These are phyloP conservation scores for Lepidocyrtoides sp. DNA, from an alignment of 2,888 invertebrate species.

Conservation along the genomic window DNA sequence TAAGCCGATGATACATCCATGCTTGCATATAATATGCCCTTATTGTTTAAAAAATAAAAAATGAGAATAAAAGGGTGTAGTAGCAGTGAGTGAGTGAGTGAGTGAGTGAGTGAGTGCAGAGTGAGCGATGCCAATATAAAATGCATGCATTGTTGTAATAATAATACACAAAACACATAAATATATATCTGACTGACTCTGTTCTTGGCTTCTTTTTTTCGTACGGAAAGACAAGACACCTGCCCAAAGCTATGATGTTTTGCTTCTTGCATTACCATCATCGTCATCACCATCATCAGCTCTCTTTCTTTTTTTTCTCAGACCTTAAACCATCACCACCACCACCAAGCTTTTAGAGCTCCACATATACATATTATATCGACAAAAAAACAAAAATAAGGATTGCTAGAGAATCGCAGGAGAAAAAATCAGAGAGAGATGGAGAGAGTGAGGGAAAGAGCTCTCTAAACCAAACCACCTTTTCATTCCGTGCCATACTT, in stretches of 20 bases:
- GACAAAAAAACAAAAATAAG: conserved; percentile 71
- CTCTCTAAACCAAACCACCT: conserved; percentile 76
- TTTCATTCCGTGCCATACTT: conserved; percentile 80
- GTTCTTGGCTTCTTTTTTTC: conserved; percentile 17
- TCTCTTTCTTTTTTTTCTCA: conserved; percentile 31
- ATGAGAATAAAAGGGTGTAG: no score
- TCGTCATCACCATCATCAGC: conserved; percentile 25
- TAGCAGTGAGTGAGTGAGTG: conserved; percentile 30
- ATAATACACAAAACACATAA: conserved; percentile 57
- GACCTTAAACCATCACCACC: background rate
- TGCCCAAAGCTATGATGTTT: conserved; percentile 75
- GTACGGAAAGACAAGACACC: conserved; percentile 72
- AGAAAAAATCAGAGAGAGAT: conserved; percentile 32
- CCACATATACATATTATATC: conserved; percentile 37
- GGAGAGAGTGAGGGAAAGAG: conserved; percentile 35
- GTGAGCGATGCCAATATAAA: conserved; percentile 47
- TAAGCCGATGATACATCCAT: conserved; percentile 36
- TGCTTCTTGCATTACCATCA: conserved; percentile 53
- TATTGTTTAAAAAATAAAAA: conserved; percentile 52
- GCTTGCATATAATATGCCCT: conserved; percentile 52
- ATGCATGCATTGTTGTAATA: conserved; percentile 60
- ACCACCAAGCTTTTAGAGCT: background rate
- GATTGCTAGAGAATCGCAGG: background rate
- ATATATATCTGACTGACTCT: conserved; percentile 58
- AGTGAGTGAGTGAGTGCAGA: background rate